phyloP scores from a whole-genome alignment of 37 sponge, comb jelly and placozoan genomes.

The Corticium candelabrum region DNA sequence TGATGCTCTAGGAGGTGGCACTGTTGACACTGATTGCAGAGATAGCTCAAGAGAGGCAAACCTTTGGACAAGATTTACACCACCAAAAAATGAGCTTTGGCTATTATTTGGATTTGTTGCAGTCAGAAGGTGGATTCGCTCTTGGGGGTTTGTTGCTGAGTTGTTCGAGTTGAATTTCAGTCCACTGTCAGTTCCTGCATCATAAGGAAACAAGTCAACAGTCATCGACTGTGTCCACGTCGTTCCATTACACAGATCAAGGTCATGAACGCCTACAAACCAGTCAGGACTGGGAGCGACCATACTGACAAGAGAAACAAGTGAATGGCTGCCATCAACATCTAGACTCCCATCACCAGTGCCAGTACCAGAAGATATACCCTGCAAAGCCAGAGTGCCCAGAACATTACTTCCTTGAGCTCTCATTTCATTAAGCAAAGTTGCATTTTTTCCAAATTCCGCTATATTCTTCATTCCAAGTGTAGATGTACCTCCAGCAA shows the following conservation, averaged over 20 bases:
- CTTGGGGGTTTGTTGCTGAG: background rate
- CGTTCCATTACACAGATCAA: background rate
- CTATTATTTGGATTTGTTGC: background rate
- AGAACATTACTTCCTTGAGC: background rate
- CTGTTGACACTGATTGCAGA: too few relatives aligned
- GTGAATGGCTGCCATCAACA: constrained; percentile 2
- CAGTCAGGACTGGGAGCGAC: constrained; percentile 7
- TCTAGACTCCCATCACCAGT: background rate
- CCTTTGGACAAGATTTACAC: too few relatives aligned
- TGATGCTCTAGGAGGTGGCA: too few relatives aligned
- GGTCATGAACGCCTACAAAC: constrained; percentile 1
- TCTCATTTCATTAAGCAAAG: background rate
- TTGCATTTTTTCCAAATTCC: background rate
- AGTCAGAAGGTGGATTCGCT: background rate
- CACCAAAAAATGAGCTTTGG: background rate
- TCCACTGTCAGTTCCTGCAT: constrained; percentile 3
- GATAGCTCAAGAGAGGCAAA: too few relatives aligned
- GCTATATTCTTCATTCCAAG: background rate
- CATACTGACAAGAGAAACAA: background rate
- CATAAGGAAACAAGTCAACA: background rate
- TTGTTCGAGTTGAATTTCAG: background rate
- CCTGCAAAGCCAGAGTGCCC: background rate
- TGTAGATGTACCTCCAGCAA: background rate
- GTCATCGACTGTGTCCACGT: background rate
- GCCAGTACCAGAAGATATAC: background rate